Conservation (phyloP, 2,797 vertebrate genomes). For the Geotrypetes seraphini region DNA sequence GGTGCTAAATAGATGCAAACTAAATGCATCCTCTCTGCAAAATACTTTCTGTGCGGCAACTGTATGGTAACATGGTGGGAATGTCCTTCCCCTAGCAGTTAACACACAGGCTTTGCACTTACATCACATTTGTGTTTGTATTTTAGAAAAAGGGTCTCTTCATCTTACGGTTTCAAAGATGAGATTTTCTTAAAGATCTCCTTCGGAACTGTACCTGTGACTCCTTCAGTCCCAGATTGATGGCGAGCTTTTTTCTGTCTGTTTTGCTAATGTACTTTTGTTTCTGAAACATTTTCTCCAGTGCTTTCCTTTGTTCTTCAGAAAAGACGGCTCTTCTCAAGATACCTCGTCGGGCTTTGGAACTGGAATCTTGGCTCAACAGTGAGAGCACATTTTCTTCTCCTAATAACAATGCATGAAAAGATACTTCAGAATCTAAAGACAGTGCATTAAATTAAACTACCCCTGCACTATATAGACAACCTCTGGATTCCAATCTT, state of each 20-base stretch:
- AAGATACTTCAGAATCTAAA: not conserved
- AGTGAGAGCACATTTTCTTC: conserved; percentile 54
- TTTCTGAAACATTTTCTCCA: conserved; percentile 90
- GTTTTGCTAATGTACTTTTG: conserved; percentile 98
- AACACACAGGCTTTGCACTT: no score
- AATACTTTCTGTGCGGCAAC: no score
- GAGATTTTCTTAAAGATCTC: not conserved
- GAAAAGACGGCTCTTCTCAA: conserved; percentile 93
- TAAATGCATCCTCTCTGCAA: no score
- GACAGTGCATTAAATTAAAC: conserved; percentile 2
- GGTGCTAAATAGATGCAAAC: no score
- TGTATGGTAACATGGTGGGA: no score
- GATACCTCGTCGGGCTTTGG: conserved; percentile 80
- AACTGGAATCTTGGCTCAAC: conserved; percentile 67
- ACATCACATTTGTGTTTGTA: no score
- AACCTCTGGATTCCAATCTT: not conserved
- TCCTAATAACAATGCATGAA: conserved; percentile 31
- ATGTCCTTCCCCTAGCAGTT: no score
- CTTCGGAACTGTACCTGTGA: conserved; percentile 71
- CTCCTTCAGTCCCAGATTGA: conserved; percentile 83
- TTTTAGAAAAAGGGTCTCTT: no score
- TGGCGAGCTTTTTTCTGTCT: conserved; percentile 84
- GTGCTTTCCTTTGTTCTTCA: conserved; percentile 86
- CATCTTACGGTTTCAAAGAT: not conserved
- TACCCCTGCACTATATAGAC: conserved; percentile 4